A percentile compares a stretch with the other conserved stretches of the same genome.
Conservation (phyloP, 2,113 vertebrate genomes). For the Pycnonotus jocosus region DNA sequence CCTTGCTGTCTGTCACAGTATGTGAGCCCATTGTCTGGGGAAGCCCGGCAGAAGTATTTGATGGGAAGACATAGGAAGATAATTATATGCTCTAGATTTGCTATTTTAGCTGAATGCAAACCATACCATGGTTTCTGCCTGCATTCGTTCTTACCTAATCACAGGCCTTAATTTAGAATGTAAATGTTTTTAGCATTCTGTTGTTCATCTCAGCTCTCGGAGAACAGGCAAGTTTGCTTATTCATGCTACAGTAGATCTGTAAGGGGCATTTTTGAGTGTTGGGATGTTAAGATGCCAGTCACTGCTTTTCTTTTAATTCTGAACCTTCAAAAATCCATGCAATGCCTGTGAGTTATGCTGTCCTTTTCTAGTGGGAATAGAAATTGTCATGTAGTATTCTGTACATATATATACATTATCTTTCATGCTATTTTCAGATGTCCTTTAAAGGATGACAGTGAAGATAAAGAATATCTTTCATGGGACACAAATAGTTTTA, state of each 20-base stretch:
- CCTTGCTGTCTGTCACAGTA: neutral
- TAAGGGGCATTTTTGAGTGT: neutral
- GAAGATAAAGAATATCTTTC: neutral
- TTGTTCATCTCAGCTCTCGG: neutral
- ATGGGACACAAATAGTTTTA: neutral
- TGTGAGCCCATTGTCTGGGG: neutral
- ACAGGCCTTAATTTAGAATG: neutral
- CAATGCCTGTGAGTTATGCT: neutral
- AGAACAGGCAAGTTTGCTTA: constrained; percentile 60
- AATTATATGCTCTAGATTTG: neutral
- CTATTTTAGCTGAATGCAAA: neutral
- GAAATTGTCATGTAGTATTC: neutral
- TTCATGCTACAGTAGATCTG: constrained; percentile 53
- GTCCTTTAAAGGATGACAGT: neutral
- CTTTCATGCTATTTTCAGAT: neutral
- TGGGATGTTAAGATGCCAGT: neutral
- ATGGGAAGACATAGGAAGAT: neutral
- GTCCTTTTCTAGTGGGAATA: neutral
- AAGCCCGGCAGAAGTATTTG: neutral
- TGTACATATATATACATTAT: neutral
- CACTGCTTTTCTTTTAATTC: neutral
- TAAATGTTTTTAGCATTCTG: neutral
- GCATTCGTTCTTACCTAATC: neutral
- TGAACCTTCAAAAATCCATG: neutral
- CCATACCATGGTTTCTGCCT: neutral